Conservation (phyloP, 2,113 vertebrate genomes). For the Lynx canadensis region DNA sequence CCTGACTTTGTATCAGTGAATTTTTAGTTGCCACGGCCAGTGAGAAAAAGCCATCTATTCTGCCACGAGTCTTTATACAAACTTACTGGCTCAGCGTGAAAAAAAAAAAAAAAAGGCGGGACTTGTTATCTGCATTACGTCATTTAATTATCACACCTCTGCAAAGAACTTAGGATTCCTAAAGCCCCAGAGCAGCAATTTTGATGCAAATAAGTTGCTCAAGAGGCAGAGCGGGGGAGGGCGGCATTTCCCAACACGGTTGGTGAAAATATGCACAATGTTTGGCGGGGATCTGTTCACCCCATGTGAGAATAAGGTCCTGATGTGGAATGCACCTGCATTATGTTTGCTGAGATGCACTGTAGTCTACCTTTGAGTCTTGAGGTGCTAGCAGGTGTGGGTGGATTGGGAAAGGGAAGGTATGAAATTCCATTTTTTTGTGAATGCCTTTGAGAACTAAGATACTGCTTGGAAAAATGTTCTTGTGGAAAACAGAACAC, state of each 20-base stretch:
- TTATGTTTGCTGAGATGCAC: no score
- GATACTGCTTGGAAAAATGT: neutral
- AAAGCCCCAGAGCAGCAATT: neutral
- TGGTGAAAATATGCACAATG: neutral
- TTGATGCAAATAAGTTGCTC: neutral
- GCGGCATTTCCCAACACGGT: no score
- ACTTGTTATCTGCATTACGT: neutral
- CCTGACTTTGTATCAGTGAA: neutral
- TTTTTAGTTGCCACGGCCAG: neutral
- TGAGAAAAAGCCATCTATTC: neutral
- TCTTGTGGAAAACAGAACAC: neutral
- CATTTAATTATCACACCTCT: neutral
- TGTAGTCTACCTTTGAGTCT: no score
- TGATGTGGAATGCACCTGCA: no score
- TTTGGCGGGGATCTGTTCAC: neutral
- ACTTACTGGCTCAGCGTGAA: neutral
- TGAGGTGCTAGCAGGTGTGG: rapidly evolving
- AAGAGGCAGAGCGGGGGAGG: neutral
- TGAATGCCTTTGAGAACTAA: neutral
- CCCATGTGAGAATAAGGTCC: neutral
- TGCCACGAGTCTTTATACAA: neutral
- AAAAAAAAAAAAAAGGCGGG: neutral
- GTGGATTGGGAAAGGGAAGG: neutral
- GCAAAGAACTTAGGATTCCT: neutral
- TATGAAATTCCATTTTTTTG: neutral